Evolutionary conservation across 2,113 vertebrate genomes (phyloP), one percentile per base, ranked within the genome.

Genomic region (Chamaetylas fuelleborni): DNA sequence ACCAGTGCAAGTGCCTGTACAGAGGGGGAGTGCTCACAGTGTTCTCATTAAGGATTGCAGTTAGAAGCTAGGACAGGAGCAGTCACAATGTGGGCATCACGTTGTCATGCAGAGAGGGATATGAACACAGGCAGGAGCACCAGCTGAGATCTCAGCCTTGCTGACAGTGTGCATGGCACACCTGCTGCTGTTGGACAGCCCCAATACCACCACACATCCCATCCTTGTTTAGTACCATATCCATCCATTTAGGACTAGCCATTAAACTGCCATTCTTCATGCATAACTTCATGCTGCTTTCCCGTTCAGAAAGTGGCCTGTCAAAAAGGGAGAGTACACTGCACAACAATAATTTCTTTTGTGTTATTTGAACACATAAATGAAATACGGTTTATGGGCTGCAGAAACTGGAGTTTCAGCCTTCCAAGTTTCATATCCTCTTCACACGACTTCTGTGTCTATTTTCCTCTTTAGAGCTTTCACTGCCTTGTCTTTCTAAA

Each of bases 351-450:
- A 0, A 3, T 33, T 85, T 77, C 22, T 61, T 65, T 47, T 88
- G 20, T 16, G 14, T 38, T 34, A 12, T 71, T 61, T 80, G 50
- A 85, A 82, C 23, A 33, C 7, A 40, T 31, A 18, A 77, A 81
- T 45, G 54, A 92, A 91, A 76, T 50, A 51, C 1, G 0, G 38
- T 50, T 86, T 81, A 62, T 28, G 33, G 36, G 24, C 34, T 66
- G 56, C 40, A 71, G 56, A 83, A 92, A 81, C 28, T 8, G 1
- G 9, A 66, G 64, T 38, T 2, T 2, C 34, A 90, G 56, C 20
- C 33, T 86, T 95, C 29, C 60, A 81, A 45, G 77, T 64, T 92
- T 93, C 43, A 48, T 70, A 86, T 71, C 67, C 60, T 64, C 33
- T 88, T 92, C 61, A 58, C 12, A 19, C 1, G 1, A 48, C 8